Evolutionary conservation across 2,888 invertebrate genomes (phyloP).

Genomic region (Drosophila ezoana): DNA sequence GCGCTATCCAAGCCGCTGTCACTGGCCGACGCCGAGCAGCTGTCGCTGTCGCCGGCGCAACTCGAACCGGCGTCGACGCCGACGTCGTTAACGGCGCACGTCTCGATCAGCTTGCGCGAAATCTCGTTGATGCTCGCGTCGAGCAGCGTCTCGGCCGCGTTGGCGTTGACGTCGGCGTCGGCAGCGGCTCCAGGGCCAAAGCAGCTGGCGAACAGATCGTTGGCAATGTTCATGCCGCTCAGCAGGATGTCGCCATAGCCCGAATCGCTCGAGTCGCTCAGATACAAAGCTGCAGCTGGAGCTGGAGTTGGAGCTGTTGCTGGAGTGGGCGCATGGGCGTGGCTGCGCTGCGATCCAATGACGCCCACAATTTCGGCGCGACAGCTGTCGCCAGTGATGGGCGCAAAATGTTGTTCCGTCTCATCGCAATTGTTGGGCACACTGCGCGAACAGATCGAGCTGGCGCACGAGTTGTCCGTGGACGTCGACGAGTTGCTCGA

Average conservation of each 20-base stretch:
- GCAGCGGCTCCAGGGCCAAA: constrained; percentile 38
- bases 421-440: constrained; percentile 52
- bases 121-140: constrained; percentile 85
- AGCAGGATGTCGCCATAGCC: constrained; percentile 84
- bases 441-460: constrained; percentile 63
- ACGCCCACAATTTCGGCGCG: constrained; percentile 83
- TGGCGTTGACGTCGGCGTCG: constrained; percentile 12
- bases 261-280: constrained; percentile 80
- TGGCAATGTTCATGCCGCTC: constrained; percentile 83
- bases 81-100: constrained; percentile 77
- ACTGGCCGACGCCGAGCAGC: constrained; percentile 68
- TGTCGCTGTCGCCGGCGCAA: constrained; percentile 33
- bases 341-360: constrained; percentile 82
- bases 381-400: constrained; percentile 75
- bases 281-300: constrained; percentile 48
- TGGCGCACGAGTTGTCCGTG: constrained; percentile 66
- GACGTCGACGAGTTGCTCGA: constrained; percentile 65
- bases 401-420: constrained; percentile 72
- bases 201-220: constrained; percentile 82
- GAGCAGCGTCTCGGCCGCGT: constrained; percentile 77
- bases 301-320: constrained; percentile 19
- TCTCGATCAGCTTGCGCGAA: constrained; percentile 85
- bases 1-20: constrained; percentile 81
- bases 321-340: constrained; percentile 41
- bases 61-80: constrained; percentile 10